Conservation (phyloP, 2,113 vertebrate genomes). For the Vulpes vulpes region DNA sequence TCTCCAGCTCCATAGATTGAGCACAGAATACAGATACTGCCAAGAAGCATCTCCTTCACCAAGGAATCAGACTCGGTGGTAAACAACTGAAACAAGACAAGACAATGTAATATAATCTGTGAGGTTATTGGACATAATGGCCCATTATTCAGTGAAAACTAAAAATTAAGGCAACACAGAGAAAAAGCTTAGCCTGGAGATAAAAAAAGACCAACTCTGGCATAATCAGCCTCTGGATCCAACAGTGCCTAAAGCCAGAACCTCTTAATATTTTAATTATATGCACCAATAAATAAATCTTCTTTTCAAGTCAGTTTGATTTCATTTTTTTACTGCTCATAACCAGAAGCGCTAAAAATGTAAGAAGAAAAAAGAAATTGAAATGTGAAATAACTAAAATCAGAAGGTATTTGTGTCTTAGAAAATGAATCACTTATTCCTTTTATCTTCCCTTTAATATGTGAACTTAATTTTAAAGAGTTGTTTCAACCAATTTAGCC, state of each 20-base stretch:
- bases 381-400: not conserved
- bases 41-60: not conserved
- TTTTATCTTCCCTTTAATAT: conserved; percentile 33
- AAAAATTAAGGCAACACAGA: not conserved
- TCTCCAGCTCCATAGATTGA: not conserved
- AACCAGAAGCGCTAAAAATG: not conserved
- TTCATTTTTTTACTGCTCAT: not conserved
- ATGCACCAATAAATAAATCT: not conserved
- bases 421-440: not conserved
- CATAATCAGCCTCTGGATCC: not conserved
- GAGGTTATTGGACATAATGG: not conserved
- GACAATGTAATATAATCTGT: not conserved
- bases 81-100: not conserved
- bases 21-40: not conserved
- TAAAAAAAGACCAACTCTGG: not conserved
- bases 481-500: conserved; percentile 54
- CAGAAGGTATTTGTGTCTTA: not conserved
- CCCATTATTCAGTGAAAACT: not conserved
- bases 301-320: conserved; percentile 7
- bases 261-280: not conserved
- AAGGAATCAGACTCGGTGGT: not conserved
- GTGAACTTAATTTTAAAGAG: conserved; percentile 61
- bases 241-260: not conserved
- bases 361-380: not conserved
- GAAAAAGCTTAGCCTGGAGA: not conserved